Percentiles rank a stretch among this genome's conserved stretches.
phyloP scores from a whole-genome alignment of 2,797 vertebrate species.

The Octomys mimax region DNA sequence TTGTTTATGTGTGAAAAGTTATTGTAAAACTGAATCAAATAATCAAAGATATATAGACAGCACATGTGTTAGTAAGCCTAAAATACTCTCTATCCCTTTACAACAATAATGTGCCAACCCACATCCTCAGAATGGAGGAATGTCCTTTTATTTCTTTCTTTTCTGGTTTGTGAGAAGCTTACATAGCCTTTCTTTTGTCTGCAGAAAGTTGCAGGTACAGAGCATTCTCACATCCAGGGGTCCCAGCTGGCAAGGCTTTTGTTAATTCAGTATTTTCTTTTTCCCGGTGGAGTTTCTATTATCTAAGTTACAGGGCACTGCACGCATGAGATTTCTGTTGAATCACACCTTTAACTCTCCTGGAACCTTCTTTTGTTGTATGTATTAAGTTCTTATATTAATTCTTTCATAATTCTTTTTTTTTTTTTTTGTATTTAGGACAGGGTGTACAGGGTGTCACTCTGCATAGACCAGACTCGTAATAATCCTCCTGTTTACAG shows the following conservation, averaged over 20 bases:
- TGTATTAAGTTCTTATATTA: background rate
- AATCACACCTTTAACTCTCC: background rate
- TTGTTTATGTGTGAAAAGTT: background rate
- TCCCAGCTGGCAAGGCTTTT: background rate
- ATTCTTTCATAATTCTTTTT: background rate
- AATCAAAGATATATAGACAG: background rate
- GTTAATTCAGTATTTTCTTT: background rate
- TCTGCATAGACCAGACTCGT: too few relatives aligned
- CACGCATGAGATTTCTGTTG: background rate
- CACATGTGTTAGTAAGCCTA: background rate
- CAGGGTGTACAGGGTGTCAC: too few relatives aligned
- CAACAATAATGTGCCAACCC: background rate
- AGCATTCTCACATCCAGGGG: background rate
- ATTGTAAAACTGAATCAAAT: background rate
- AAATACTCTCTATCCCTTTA: background rate
- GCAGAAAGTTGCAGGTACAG: background rate
- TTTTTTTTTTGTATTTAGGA: too few relatives aligned
- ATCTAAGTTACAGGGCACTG: background rate
- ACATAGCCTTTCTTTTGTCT: background rate
- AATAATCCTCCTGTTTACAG: too few relatives aligned
- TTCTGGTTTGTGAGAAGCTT: background rate
- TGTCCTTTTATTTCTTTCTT: background rate
- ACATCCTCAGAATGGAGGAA: too few relatives aligned
- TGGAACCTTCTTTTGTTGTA: background rate
- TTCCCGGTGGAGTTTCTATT: background rate